Percentiles rank a stretch among this genome's conserved stretches.
These are phyloP conservation scores for Furcifer pardalis DNA, from an alignment of 2,797 vertebrate species.

Conservation along the genomic window DNA sequence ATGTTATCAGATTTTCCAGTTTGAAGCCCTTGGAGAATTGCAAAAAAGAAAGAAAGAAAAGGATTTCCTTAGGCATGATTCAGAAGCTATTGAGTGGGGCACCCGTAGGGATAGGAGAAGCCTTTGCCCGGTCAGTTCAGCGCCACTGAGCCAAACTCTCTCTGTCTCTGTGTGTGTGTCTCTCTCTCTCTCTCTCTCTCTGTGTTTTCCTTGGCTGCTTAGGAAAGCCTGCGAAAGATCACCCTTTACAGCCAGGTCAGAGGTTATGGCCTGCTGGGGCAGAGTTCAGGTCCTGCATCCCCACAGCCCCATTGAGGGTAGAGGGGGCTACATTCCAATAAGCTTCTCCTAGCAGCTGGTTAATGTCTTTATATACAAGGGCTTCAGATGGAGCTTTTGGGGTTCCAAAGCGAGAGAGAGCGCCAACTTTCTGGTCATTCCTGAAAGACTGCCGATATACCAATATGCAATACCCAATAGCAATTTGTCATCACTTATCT, in stretches of 20 bases:
- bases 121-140: not conserved
- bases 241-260: not conserved
- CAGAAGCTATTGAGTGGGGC: not conserved
- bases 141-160: not conserved
- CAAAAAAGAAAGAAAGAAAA: not conserved
- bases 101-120: not conserved
- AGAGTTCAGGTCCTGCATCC: not conserved
- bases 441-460: too few species aligned
- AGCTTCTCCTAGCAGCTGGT: not conserved
- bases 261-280: not conserved
- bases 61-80: not conserved
- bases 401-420: not conserved
- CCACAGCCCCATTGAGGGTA: not conserved
- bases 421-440: too few species aligned
- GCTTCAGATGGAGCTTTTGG: not conserved
- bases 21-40: not conserved
- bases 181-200: not conserved
- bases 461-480: too few species aligned
- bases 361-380: not conserved
- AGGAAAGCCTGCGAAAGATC: not conserved
- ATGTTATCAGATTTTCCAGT: constrained; percentile 26
- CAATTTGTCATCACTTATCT: too few species aligned
- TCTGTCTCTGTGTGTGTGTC: not conserved
- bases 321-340: not conserved
- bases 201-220: not conserved